Percentiles rank a stretch among this genome's conserved stretches.
Conservation (phyloP, 2,797 vertebrate genomes). For the Dicrostonyx torquatus region DNA sequence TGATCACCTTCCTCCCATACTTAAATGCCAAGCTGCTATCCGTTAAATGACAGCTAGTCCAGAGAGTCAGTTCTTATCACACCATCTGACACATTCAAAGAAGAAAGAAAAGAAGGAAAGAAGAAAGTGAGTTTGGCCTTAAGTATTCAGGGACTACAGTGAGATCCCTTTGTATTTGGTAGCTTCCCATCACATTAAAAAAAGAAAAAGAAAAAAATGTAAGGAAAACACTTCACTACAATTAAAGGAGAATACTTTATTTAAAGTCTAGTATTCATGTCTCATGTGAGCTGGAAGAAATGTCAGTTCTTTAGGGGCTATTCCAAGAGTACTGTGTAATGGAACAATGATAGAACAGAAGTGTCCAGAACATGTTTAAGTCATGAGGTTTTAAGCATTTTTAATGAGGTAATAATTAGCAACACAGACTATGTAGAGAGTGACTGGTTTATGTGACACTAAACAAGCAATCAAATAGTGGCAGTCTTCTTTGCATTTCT, state of each 20-base stretch:
- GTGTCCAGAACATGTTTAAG: neutral
- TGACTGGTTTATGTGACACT: neutral
- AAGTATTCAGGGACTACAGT: neutral
- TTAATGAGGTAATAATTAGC: neutral
- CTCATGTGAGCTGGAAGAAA: neutral
- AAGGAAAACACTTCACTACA: neutral
- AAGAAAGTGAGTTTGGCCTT: neutral
- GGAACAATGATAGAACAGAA: neutral
- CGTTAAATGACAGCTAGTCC: neutral
- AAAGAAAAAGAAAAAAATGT: neutral
- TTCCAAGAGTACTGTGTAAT: neutral
- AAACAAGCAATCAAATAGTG: neutral
- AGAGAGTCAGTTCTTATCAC: neutral
- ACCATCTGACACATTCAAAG: neutral
- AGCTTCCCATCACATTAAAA: neutral
- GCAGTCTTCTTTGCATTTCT: neutral
- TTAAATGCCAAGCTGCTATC: neutral
- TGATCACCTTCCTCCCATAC: neutral
- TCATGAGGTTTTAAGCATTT: neutral
- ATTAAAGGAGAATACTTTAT: neutral
- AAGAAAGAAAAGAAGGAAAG: neutral
- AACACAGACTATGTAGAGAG: neutral
- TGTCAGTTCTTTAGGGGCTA: neutral
- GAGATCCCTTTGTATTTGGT: neutral
- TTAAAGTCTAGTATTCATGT: neutral